These are phyloP conservation scores for Brevipalpus yothersi DNA, from an alignment of 1,140 invertebrate genomes.

Conservation along the genomic window DNA sequence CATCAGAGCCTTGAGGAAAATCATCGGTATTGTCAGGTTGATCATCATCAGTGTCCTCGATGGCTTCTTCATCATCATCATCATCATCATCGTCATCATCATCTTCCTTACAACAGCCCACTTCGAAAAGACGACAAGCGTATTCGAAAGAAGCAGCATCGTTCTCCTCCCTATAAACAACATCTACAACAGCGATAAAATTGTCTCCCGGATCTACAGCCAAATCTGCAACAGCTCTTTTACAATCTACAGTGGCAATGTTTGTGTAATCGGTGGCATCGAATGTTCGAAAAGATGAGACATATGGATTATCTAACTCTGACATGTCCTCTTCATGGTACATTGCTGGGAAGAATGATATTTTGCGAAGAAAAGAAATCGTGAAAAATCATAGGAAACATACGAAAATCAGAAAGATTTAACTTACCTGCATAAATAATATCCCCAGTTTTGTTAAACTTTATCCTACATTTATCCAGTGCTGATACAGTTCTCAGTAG, in stretches of 20 bases:
- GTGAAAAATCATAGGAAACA: neutral
- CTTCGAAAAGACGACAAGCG: conserved; percentile 26
- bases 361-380: neutral
- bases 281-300: conserved; percentile 75
- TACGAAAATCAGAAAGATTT: conserved; percentile 4
- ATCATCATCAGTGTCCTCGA: conserved; percentile 17
- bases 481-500: conserved; percentile 73
- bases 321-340: conserved; percentile 12
- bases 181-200: conserved; percentile 32
- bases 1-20: neutral
- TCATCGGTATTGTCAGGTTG: conserved; percentile 9
- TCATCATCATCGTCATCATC: conserved; percentile 25
- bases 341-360: neutral
- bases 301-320: conserved; percentile 34
- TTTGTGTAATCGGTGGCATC: conserved; percentile 78
- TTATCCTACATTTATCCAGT: conserved; percentile 50
- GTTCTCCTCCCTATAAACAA: conserved; percentile 16
- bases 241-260: conserved; percentile 72
- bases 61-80: conserved; percentile 14
- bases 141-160: conserved; percentile 16
- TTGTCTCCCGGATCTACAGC: conserved; percentile 28
- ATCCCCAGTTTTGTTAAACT: conserved; percentile 27
- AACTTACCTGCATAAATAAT: conserved; percentile 27
- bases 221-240: conserved; percentile 29
- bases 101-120: conserved; percentile 22